A percentile compares a stretch with the other conserved stretches of the same genome.
phyloP scores from a whole-genome alignment of 2,113 vertebrate species.

The Anser brachyrhynchus region DNA sequence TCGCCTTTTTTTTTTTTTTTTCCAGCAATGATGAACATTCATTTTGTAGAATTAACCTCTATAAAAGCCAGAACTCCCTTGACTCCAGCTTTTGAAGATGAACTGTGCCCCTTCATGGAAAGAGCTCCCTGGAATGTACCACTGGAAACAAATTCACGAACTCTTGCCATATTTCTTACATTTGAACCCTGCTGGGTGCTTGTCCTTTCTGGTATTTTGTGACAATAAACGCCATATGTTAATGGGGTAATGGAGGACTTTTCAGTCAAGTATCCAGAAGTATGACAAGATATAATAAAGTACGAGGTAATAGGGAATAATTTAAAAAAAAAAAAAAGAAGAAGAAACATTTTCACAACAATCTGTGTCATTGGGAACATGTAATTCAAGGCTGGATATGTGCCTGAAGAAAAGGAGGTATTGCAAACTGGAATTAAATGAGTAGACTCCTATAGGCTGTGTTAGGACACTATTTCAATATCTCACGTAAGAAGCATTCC shows the following conservation, averaged over 20 bases:
- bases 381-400: background rate
- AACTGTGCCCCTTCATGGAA: background rate
- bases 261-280: background rate
- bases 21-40: background rate
- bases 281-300: background rate
- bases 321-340: background rate
- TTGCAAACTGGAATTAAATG: conserved; percentile 2
- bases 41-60: background rate
- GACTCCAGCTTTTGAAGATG: background rate
- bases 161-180: background rate
- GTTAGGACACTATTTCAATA: background rate
- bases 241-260: background rate
- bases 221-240: background rate
- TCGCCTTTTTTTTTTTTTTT: background rate
- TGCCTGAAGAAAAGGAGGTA: background rate
- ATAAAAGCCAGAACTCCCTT: background rate
- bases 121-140: background rate
- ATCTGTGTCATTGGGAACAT: background rate
- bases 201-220: background rate
- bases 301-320: background rate
- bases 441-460: background rate
- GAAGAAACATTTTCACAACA: background rate
- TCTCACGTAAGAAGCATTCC: background rate
- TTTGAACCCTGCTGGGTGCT: background rate
- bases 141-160: background rate